Base-by-base conservation (phyloP, 2,113 vertebrate species). In the Phocoena phocoena region DNA sequence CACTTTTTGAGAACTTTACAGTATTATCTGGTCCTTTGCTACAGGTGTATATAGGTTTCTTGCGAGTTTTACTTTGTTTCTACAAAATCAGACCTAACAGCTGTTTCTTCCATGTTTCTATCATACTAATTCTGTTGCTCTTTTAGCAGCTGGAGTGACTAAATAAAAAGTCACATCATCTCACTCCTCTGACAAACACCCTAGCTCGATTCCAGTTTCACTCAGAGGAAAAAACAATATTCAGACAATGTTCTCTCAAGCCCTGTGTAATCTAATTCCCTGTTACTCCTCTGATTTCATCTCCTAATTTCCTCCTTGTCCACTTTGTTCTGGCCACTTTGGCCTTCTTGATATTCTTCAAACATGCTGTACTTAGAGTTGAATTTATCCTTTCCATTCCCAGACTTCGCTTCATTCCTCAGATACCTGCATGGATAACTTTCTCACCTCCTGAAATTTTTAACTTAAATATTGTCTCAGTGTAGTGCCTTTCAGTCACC, bases 401-500 rank as follows among this genome's bases (percentile, higher is more conserved):
- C 36, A 93, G 58, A 44, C 4, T 9, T 76, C 5, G 7, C 33
- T 23, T 81, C 55, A 21, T 58, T 18, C 6, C 38, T 7, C 9
- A 38, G 25, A 91, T n/a, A 65, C 8, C 18, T 95, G 12, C 7
- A 26, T 87, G 62, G 2, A 18, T 62, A 79, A n/a, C 6, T 93
- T 68, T 93, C 17, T 76, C 4, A 63, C 2, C 9, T 80, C 12
- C 17, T 95, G n/a, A 79, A 70, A 73, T 12, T 26, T 89, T 87
- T 90, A 58, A 83, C 10, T 65, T 95, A 67, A 67, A 55, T 14
- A 44, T 15, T 3, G 73, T 55, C 58, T 89, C 41, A 53, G 13
- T 0, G 0, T 81, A 3, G 7, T 58, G 0, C 8, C 8, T 17
- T 65, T 81, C 58, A 50, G 31, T 50, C 36, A 77, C 0, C 2